These are phyloP conservation scores for Apodemus speciosus DNA, from an alignment of 2,113 vertebrate genomes.

Conservation along the genomic window DNA sequence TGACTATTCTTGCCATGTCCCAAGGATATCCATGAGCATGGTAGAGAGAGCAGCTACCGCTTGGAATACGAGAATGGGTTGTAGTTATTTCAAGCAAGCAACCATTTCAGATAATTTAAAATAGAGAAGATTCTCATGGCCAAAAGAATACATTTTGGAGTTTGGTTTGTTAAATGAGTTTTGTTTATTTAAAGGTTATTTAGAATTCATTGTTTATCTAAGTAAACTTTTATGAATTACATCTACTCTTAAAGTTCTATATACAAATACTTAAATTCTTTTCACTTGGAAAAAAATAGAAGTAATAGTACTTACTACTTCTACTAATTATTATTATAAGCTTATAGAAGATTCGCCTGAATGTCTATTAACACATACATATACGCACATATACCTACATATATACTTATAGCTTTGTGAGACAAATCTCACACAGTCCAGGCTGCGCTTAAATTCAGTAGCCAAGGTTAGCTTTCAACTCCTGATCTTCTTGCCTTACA, in stretches of 20 bases:
- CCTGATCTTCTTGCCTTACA: not conserved
- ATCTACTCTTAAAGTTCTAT: constrained; percentile 3
- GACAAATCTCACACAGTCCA: not conserved
- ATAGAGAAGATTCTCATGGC: constrained; percentile 38
- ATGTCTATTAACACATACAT: constrained; percentile 2
- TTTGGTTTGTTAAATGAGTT: constrained; percentile 57
- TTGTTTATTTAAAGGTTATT: constrained; percentile 53
- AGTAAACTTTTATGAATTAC: constrained; percentile 22
- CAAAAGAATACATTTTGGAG: constrained; percentile 28
- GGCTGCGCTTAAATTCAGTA: not conserved
- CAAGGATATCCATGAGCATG: not conserved
- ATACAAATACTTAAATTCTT: constrained; percentile 31
- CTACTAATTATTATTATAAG: not conserved
- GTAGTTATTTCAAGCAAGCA: not conserved
- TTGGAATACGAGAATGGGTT: not conserved
- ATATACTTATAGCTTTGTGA: not conserved
- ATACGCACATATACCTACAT: not conserved
- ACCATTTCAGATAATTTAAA: constrained; percentile 39
- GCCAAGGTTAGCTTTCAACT: not conserved
- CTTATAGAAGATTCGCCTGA: not conserved
- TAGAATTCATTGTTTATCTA: constrained; percentile 25
- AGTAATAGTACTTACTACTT: constrained; percentile 10
- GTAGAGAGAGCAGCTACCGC: not conserved
- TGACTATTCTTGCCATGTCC: constrained; percentile 35
- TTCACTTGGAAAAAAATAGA: constrained; percentile 47